Base-by-base conservation (phyloP, 1,140 invertebrate species). In the Tachypleus tridentatus region DNA sequence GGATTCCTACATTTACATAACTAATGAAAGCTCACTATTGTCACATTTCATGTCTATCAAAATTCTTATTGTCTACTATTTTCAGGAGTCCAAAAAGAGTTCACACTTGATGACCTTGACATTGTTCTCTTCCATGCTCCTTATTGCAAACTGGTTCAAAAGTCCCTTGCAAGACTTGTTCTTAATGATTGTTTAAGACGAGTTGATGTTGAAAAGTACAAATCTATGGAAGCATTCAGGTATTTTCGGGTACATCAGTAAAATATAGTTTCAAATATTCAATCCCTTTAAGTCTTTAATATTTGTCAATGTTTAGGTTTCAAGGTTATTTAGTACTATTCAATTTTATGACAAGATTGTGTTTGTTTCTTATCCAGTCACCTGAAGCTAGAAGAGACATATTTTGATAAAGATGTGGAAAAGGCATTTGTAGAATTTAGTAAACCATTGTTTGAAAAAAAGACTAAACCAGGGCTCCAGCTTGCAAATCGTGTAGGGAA, bases 131-230 rank as follows among this genome's bases (percentile, higher is more conserved):
- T 98, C 73, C 97, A 99, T 74, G 88, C 92, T 3, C 97, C 97
- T 0, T 99, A 92, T 75, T 92, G 93, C 75, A 98, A 98, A 79
- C 80, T 99, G 57, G 94, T 98, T 0, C 93, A 97, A 80, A 99
- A 99, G 77, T 97, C 94, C 5, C 83, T 97, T 62, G 94, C 87
- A 7, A 80, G 95, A 62, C 74, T 99, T 57, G 82, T 85, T 59
- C 86, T 95, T 51, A 93, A 94, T 77, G 96, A 99, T 70, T 82
- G 81, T 62, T 71, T 81, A 29, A 29, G 29, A 29, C 29, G 29
- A 29, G 29, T 29, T 29, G 29, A 29, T 29, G 29, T 29, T 29
- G 29, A 29, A 29, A 29, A 29, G 29, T 29, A 29, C 29, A 29
- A 29, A 29, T 29, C 29, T 29, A 29, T 29, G 29, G 29, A 29